Evolutionary conservation across 1,140 invertebrate genomes (phyloP).

Genomic region (Anoplolepis gracilipes): DNA sequence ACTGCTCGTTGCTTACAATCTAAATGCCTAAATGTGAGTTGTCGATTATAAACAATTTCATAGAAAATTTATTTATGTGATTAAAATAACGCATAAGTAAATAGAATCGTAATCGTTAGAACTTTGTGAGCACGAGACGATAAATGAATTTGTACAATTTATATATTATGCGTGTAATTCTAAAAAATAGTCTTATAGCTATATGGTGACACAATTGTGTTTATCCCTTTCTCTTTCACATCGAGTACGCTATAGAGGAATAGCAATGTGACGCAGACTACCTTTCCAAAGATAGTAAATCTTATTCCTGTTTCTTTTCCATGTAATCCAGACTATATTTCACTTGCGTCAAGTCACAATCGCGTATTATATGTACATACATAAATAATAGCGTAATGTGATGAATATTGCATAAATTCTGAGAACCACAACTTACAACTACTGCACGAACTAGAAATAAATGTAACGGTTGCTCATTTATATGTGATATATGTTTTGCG

Average conservation of each 20-base stretch:
- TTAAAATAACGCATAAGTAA: slow-evolving; percentile 83
- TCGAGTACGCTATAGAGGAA: slow-evolving; percentile 38
- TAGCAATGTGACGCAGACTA: slow-evolving; percentile 48
- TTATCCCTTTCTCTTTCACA: slow-evolving; percentile 18
- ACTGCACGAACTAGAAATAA: slow-evolving; percentile 5
- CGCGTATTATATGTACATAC: slow-evolving; percentile 52
- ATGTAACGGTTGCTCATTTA: background rate
- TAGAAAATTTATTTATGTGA: slow-evolving; percentile 84
- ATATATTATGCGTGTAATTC: slow-evolving; percentile 80
- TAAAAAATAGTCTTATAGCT: slow-evolving; percentile 79
- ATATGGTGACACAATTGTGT: slow-evolving; percentile 71
- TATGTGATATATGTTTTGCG: background rate
- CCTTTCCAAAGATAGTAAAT: slow-evolving; percentile 13
- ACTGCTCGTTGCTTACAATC: slow-evolving; percentile 69
- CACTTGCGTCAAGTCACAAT: slow-evolving; percentile 3
- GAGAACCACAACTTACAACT: slow-evolving; percentile 67
- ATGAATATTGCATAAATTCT: slow-evolving; percentile 61
- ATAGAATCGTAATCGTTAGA: slow-evolving; percentile 73
- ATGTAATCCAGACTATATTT: background rate
- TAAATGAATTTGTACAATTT: slow-evolving; percentile 86
- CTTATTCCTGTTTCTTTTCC: background rate
- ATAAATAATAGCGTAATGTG: slow-evolving; percentile 66
- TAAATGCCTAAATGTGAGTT: slow-evolving; percentile 60
- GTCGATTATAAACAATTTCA: slow-evolving; percentile 83
- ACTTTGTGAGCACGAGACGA: slow-evolving; percentile 79